Evolutionary conservation across 2,888 invertebrate species (phyloP).

Genomic region (Nomada ruficornis): DNA sequence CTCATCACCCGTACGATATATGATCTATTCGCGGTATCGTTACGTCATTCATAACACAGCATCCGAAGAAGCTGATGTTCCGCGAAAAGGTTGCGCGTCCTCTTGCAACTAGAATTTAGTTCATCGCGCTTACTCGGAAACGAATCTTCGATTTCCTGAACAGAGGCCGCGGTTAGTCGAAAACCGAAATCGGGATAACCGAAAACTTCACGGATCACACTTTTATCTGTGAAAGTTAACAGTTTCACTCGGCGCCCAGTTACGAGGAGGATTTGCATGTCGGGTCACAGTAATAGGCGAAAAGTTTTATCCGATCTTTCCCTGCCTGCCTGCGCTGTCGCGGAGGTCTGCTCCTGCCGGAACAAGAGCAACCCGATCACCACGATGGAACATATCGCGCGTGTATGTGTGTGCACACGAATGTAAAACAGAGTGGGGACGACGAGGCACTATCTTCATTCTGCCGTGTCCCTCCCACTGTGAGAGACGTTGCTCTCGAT

Average conservation of each 20-base stretch:
- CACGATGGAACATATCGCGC: neutral
- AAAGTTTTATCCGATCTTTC: constrained; percentile 37
- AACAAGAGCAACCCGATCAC: constrained; percentile 48
- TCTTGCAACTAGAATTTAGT: no score
- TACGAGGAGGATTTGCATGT: constrained; percentile 30
- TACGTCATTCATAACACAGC: no score
- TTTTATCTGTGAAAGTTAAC: no score
- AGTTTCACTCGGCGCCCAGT: constrained; percentile 9
- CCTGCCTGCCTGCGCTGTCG: neutral
- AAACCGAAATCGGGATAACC: no score
- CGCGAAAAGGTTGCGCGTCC: no score
- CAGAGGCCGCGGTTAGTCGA: no score
- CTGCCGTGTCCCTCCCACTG: constrained; percentile 54
- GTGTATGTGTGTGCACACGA: neutral
- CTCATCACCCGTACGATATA: no score
- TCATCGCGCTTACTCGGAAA: no score
- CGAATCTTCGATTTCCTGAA: no score
- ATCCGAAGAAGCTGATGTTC: no score
- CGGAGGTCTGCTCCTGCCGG: constrained; percentile 50
- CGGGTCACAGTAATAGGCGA: constrained; percentile 42
- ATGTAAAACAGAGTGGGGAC: neutral
- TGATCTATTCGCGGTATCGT: no score
- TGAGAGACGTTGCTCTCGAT: constrained; percentile 81
- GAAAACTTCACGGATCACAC: no score
- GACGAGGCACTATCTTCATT: constrained; percentile 56